Base-by-base conservation (phyloP, 2,888 invertebrate genomes). In the Thymelicus sylvestris region DNA sequence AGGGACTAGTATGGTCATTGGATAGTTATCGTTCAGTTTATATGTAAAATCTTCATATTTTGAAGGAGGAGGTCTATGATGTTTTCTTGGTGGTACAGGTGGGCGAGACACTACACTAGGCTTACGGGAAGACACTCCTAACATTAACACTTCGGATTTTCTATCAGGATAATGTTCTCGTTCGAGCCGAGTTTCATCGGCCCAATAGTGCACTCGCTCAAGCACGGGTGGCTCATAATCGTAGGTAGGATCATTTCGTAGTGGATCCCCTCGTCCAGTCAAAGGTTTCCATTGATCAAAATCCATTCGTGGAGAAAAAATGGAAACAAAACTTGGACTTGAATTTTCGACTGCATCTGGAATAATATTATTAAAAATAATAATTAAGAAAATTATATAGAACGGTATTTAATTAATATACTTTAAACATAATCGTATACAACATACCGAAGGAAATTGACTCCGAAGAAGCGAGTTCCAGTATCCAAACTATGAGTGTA, bases 211-310 rank as follows among this genome's bases (percentile, higher is more conserved):
- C 4, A 97, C 97, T 48, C 96, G 92, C 75, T 97, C 97, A 52
- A 97, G 87, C 3, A 96, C 96, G 0, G 97, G 97, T 0, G 97
- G 97, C 71, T 97, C 97, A 84, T 97, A 97, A 83, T 97, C 97
- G 84, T 96, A 97, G 0, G 97, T 97, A 8, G 97, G 97, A 83
- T 97, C 97, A 82, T 97, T 97, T 80, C 97, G 96, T 61, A 97
- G 84, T 0, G 97, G 97, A 86, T 97, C 97, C 0, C 97, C 97
- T 70, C 96, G 95, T 6, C 97, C 97, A 59, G 97, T 94, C 74
- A 93, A 76, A 0, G 97, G 97, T 75, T 96, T 96, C 97, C 97
- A 97, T 86, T 97, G 97, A 79, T 97, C 97, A 86, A 97, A 97
- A 83, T 97, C 97, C 95, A 97, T 95, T 13, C 97, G 95, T 0